phyloP scores from a whole-genome alignment of 2,797 vertebrate genomes.

The Hemitrygon akajei region DNA sequence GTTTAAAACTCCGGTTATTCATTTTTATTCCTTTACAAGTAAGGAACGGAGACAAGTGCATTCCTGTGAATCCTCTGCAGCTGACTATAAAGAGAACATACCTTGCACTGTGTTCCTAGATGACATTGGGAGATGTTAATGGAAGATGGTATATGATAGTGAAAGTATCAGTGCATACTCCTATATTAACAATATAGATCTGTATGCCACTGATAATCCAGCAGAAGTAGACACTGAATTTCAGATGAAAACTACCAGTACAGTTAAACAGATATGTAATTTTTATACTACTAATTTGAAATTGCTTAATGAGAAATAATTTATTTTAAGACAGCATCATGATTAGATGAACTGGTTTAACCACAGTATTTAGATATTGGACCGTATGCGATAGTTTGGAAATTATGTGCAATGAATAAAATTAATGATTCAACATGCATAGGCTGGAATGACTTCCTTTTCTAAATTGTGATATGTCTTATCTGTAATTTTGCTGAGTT shows the following conservation, averaged over 20 bases:
- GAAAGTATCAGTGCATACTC: background rate
- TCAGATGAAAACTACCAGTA: background rate
- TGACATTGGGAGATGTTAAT: too few species aligned
- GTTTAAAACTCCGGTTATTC: background rate
- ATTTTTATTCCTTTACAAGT: background rate
- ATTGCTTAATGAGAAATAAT: background rate
- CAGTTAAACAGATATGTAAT: background rate
- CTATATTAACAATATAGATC: background rate
- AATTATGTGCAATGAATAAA: background rate
- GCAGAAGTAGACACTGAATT: background rate
- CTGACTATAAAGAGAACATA: background rate
- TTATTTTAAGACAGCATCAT: background rate
- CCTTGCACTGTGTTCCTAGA: background rate
- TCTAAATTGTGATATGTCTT: too few species aligned
- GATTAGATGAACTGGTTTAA: background rate
- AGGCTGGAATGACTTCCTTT: background rate
- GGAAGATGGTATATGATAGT: background rate
- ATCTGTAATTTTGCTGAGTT: background rate
- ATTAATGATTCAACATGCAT: background rate
- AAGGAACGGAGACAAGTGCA: background rate
- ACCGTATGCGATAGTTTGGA: background rate
- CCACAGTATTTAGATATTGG: background rate
- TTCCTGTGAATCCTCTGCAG: background rate
- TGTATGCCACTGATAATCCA: background rate
- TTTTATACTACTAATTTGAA: background rate